Evolutionary conservation across 2,113 vertebrate genomes (phyloP).

Genomic region (Vulpes vulpes): DNA sequence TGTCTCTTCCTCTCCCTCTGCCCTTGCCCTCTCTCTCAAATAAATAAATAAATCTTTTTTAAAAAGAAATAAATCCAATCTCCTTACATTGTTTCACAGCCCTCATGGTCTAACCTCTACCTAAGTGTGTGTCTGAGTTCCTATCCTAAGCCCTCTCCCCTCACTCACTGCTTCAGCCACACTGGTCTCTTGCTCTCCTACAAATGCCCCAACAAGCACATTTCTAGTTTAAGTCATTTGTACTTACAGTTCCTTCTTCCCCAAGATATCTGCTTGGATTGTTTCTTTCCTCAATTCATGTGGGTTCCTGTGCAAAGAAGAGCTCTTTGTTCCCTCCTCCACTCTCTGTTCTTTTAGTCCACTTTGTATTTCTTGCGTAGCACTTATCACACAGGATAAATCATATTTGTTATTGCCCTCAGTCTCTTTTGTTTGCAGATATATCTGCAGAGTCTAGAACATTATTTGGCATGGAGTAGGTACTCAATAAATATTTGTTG

Average conservation of each 20-base stretch:
- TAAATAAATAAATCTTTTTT: background rate
- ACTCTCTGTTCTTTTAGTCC: no score
- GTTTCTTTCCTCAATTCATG: background rate
- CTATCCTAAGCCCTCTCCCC: background rate
- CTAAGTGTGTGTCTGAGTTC: background rate
- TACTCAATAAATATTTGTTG: slow-evolving; percentile 23
- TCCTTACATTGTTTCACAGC: background rate
- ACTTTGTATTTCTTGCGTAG: background rate
- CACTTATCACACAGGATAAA: background rate
- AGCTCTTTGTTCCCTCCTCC: background rate
- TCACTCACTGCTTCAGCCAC: background rate
- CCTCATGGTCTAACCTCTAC: background rate
- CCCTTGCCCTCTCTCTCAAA: background rate
- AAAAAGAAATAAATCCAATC: background rate
- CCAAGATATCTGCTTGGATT: no score
- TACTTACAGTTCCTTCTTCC: background rate
- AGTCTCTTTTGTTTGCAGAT: background rate
- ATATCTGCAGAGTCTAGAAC: background rate
- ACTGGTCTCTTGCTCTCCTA: background rate
- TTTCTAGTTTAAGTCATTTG: background rate
- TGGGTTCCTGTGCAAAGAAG: background rate
- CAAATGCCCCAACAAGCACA: background rate
- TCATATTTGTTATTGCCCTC: background rate
- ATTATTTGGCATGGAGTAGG: rapidly evolving
- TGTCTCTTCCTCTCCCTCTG: background rate